Base-by-base conservation (phyloP, 2,888 invertebrate species). In the Aleiodes alternator region DNA sequence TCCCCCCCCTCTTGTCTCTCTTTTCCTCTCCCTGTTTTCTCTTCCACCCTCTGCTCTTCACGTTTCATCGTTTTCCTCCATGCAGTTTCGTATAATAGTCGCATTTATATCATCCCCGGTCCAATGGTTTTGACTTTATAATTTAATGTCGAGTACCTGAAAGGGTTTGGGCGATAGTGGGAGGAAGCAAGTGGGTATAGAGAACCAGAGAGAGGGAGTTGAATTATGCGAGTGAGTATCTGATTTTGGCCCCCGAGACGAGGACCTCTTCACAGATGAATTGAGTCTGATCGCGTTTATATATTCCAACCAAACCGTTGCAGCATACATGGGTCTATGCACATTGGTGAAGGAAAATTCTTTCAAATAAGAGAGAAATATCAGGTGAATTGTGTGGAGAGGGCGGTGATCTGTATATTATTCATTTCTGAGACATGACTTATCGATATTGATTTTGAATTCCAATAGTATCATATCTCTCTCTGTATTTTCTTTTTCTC, bases 41-140 rank as follows among this genome's bases (percentile, higher is more conserved):
- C 29, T 51, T 23, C 66, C 72, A 70, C 69, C 57, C 72, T 56
- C 23, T 50, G 11, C 73, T 66, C 23, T 69, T 55, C 51, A 55
- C 69, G 43, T 29, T 68, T 38, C 14, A 34, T 5, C n/a, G 50
- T 23, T n/a, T 34, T 51, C 38, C 57, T 53, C 66, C 14, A 29
- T 34, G 56, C 79, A 71, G 75, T 78, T 76, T 80, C 83, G 87
- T 85, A 88, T 89, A 88, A 89, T 88, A 87, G 86, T 89, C 87
- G 84, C 87, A 87, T 89, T 89, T 88, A 87, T 89, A 87, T 88
- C 86, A 86, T 86, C 88, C 85, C 83, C 81, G 82, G 77, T 79
- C 82, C 81, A 79, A 84, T 84, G 84, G 84, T 88, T 89, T 87
- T 86, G 88, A 88, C 89, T 89, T 87, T 86, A 87, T 88, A 89